Base-by-base conservation (phyloP, 2,113 vertebrate species). In the Pardalotus punctatus region DNA sequence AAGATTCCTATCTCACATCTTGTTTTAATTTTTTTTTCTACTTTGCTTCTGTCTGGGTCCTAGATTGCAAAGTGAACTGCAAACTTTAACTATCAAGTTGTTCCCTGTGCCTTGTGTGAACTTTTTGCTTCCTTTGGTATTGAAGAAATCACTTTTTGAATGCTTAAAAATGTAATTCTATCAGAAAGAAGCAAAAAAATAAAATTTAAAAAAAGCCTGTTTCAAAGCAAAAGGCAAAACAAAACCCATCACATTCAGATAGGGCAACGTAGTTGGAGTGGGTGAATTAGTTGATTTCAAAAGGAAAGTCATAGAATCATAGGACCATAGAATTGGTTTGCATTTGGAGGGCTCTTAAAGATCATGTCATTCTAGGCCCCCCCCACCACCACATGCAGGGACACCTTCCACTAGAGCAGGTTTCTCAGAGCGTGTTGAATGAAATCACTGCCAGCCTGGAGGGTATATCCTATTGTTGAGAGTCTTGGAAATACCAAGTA, bases 1-100 rank as follows among this genome's bases (percentile, higher is more conserved):
- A 93, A 97, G 97, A 96, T 97, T 96, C 64, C 57, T 96, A 95
- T 97, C 95, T 95, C 91, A 71, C 94, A 96, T 93, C 82, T 95
- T 97, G 96, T 91, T 96, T 90, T 86, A 90, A 89, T 96, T 69
- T 93, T 95, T 80, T 67, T 81, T 90, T 93, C 53, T 82, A 47
- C 58, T 95, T 94, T 86, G 47, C 82, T 92, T 93, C 95, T 97
- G 91, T 95, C 89, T 97, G 90, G 31, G 36, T 92, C 77, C 74
- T 84, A 47, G 29, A 87, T 73, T 86, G 25, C 36, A 71, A 67
- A 47, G 54, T 81, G 91, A 81, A 81, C 64, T 71, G 42, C 3
- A 17, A 76, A 73, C 64, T 71, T 83, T 28, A 94, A 48, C 71
- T 76, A 67, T 56, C 47, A 81, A 54, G 42, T 76, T 85, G 25